These are phyloP conservation scores for Neotragus pygmaeus DNA, from an alignment of 2,113 vertebrate species.

Conservation along the genomic window DNA sequence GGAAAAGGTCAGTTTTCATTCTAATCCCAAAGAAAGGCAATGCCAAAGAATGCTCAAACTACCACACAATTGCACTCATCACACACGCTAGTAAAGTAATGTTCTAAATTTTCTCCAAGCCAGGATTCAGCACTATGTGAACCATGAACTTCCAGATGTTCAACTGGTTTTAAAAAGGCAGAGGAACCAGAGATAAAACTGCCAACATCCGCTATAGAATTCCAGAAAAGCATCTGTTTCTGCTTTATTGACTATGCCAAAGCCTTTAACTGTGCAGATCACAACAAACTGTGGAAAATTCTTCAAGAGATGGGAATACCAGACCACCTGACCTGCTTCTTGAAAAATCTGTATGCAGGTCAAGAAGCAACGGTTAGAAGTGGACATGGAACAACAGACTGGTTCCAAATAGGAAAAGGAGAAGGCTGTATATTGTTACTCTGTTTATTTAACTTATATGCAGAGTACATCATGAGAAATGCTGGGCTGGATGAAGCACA, in stretches of 20 bases:
- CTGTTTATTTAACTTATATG: neutral
- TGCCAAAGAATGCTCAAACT: neutral
- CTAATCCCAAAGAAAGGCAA: neutral
- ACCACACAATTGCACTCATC: neutral
- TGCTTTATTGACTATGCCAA: neutral
- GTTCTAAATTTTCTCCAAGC: neutral
- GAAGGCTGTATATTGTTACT: neutral
- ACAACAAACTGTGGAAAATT: neutral
- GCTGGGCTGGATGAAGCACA: neutral
- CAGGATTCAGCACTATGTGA: neutral
- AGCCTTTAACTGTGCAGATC: neutral
- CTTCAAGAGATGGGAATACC: neutral
- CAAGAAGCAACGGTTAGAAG: neutral
- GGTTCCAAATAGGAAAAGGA: neutral
- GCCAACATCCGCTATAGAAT: neutral
- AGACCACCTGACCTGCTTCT: neutral
- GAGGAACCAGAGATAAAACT: neutral
- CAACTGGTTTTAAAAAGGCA: neutral
- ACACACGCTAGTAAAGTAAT: accelerated
- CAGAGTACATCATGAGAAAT: neutral
- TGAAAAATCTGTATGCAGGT: neutral
- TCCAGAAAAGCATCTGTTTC: neutral
- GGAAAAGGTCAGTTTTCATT: neutral
- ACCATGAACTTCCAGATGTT: neutral
- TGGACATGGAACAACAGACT: neutral